Evolutionary conservation across 2,888 invertebrate genomes (phyloP), one percentile per base, ranked within the genome.

Genomic region (Mellilla xanthometata): DNA sequence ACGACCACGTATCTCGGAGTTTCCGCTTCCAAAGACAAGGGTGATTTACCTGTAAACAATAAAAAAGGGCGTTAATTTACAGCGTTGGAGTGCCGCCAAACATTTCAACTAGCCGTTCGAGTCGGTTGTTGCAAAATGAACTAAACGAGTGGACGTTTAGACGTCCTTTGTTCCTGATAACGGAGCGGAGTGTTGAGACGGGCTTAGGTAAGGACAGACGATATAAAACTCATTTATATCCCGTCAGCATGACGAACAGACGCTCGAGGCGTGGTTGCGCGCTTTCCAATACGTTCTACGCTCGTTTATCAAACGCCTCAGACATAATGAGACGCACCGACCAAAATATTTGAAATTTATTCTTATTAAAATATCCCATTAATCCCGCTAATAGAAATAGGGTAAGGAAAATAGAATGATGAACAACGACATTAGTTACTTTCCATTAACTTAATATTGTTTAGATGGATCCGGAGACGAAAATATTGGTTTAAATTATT

Each of bases 11-110:
- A 65, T 72, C 72, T 67, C 66, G 66, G 68, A 68, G 65, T 69
- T 75, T 68, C 65, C 68, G 56, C 64, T 65, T 72, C 76, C 70
- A 68, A 63, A 61, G 65, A 72, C 74, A 74, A 72, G 76, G 81
- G 74, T 77, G 77, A 83, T 83, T 89, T 88, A 88, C 88, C 88
- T 88, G 88, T 77, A 84, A 89, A 87, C 71, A 87, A 85, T 65
- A 78, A 81, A 86, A 79, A 80, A 78, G 77, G 70, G 67, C 72
- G 80, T 89, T 86, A 88, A 87, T 88, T 87, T 86, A 88, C 82
- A 72, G 76, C 76, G 55, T 75, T 88, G 88, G 87, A 81, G 50
- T 61, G 39, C 52, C 50, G 88, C 88, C 88, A 89, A 85, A 78
- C 76, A 88, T 86, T 86, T 86, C 81, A 83, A 86, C 76, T 76